A percentile compares a stretch with the other conserved stretches of the same genome.
phyloP scores from a whole-genome alignment of 1,140 invertebrate genomes.

The Theocolax elegans region DNA sequence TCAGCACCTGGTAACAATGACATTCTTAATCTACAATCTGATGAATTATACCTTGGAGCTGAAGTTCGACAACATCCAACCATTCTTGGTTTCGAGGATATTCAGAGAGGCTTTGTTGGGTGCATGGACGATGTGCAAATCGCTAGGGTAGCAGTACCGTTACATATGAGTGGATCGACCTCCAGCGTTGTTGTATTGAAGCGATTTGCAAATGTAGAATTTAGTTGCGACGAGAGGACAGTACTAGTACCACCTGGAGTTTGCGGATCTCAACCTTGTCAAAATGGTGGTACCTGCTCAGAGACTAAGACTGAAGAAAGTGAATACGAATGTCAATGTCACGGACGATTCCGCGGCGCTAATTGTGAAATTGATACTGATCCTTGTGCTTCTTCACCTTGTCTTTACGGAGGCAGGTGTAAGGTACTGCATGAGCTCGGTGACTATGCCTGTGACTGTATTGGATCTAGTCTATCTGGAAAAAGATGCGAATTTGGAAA shows the following conservation, averaged over 20 bases:
- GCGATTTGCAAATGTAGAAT: slow-evolving; percentile 78
- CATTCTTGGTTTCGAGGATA: slow-evolving; percentile 76
- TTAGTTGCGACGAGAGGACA: slow-evolving; percentile 76
- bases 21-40: slow-evolving; percentile 86
- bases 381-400: slow-evolving; percentile 90
- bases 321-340: slow-evolving; percentile 81
- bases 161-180: slow-evolving; percentile 81
- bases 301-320: slow-evolving; percentile 67
- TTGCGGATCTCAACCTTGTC: slow-evolving; percentile 88
- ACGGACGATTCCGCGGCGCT: slow-evolving; percentile 79
- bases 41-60: slow-evolving; percentile 87
- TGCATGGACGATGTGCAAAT: slow-evolving; percentile 91
- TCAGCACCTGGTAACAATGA: slow-evolving; percentile 85
- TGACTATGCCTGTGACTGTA: slow-evolving; percentile 79
- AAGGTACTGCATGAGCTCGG: slow-evolving; percentile 63
- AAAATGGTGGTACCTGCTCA: slow-evolving; percentile 88
- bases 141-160: slow-evolving; percentile 78
- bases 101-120: slow-evolving; percentile 86
- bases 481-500: slow-evolving; percentile 86
- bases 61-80: slow-evolving; percentile 81
- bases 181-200: slow-evolving; percentile 77
- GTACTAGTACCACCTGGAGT: slow-evolving; percentile 76
- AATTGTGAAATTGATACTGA: slow-evolving; percentile 89
- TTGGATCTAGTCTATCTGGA: slow-evolving; percentile 73
- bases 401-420: slow-evolving; percentile 85